Conservation (phyloP, 2,888 invertebrate genomes). For the Aphidius colemani region DNA sequence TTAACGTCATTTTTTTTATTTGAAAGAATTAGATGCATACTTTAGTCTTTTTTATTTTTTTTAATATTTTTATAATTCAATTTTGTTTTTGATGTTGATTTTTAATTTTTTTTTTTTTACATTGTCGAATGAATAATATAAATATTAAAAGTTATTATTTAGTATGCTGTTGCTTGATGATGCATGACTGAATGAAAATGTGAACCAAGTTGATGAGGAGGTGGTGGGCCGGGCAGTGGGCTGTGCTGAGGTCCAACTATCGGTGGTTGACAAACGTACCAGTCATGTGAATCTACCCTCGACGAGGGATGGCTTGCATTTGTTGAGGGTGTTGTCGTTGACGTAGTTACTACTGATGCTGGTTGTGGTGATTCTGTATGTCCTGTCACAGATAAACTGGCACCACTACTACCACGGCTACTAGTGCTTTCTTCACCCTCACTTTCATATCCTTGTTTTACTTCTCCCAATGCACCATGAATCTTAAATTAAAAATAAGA, state of each 20-base stretch:
- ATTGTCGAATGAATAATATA: slow-evolving; percentile 5
- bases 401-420: slow-evolving; percentile 73
- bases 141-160: slow-evolving; percentile 32
- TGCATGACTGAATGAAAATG: slow-evolving; percentile 67
- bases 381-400: slow-evolving; percentile 73
- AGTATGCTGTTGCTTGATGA: slow-evolving; percentile 62
- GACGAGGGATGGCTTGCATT: slow-evolving; percentile 57
- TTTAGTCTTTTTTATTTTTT: no score
- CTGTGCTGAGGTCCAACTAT: slow-evolving; percentile 62
- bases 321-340: slow-evolving; percentile 42
- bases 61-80: no score
- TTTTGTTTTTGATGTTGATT: no score
- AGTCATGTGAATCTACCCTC: slow-evolving; percentile 71
- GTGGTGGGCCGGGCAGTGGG: slow-evolving; percentile 72
- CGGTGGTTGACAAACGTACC: slow-evolving; percentile 81
- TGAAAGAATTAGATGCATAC: no score
- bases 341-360: slow-evolving; percentile 63
- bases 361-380: slow-evolving; percentile 61
- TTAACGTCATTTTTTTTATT: no score
- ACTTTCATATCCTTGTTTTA: slow-evolving; percentile 76
- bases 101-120: not conserved
- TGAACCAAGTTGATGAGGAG: slow-evolving; percentile 68
- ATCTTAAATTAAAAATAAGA: slow-evolving; percentile 59
- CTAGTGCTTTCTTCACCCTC: slow-evolving; percentile 88
- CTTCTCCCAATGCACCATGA: slow-evolving; percentile 68